phyloP scores from a whole-genome alignment of 2,888 invertebrate genomes.

The Leptarthrus brevirostris region DNA sequence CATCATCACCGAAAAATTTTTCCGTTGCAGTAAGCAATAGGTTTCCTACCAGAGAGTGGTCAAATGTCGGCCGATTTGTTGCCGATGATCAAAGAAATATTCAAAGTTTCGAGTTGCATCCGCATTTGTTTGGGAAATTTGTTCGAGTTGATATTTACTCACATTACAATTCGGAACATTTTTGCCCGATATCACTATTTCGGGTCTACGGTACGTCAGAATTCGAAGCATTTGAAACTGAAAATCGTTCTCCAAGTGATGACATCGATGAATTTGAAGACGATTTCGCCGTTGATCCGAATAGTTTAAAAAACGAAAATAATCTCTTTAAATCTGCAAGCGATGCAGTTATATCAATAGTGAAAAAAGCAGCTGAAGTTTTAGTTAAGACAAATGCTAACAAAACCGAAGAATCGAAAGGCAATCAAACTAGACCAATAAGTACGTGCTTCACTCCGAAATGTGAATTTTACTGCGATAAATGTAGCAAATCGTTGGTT shows the following conservation, averaged over 20 bases:
- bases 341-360: constrained; percentile 91
- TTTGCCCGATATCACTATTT: constrained; percentile 96
- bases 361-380: constrained; percentile 90
- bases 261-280: constrained; percentile 78
- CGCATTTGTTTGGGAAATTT: constrained; percentile 87
- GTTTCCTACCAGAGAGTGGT: constrained; percentile 93
- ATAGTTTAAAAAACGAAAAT: constrained; percentile 68
- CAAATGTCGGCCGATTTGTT: constrained; percentile 85
- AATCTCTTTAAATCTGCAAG: constrained; percentile 88
- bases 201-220: constrained; percentile 94
- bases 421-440: constrained; percentile 57
- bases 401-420: constrained; percentile 67
- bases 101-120: constrained; percentile 85
- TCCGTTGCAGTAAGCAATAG: constrained; percentile 88
- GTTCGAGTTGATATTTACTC: constrained; percentile 91
- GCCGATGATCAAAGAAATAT: constrained; percentile 88
- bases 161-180: constrained; percentile 97
- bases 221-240: constrained; percentile 88
- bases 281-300: constrained; percentile 70
- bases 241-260: constrained; percentile 76
- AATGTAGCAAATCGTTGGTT: constrained; percentile 78
- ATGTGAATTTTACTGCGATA: constrained; percentile 79
- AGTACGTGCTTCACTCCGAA: constrained; percentile 77
- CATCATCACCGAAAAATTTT: constrained; percentile 94
- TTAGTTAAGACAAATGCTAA: constrained; percentile 79